Percentiles rank a stretch among this genome's conserved stretches.
phyloP scores from a whole-genome alignment of 92 coral and sea anemone species.

The Porites evermanni region DNA sequence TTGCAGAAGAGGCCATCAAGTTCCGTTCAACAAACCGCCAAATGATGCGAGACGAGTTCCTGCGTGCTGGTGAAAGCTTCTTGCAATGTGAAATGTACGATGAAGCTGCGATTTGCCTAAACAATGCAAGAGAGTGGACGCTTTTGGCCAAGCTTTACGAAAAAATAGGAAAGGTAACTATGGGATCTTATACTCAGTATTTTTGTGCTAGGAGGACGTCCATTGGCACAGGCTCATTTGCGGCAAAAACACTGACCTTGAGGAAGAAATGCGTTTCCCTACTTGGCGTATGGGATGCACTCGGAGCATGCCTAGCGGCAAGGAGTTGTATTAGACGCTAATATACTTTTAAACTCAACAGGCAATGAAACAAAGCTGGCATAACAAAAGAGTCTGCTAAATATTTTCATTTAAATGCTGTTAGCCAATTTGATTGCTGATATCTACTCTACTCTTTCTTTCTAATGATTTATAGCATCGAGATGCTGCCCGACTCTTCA shows the following conservation, averaged over 20 bases:
- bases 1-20: constrained; percentile 64
- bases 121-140: constrained; percentile 65
- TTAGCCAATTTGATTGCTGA: constrained; percentile 39
- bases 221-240: no score
- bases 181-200: not conserved
- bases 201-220: not conserved
- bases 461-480: constrained; percentile 48
- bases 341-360: no score
- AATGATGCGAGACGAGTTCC: constrained; percentile 63
- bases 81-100: constrained; percentile 62
- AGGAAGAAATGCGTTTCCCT: no score
- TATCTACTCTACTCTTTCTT: not conserved
- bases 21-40: constrained; percentile 61
- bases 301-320: no score
- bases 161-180: constrained; percentile 61
- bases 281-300: no score
- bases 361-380: no score
- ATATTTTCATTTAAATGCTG: no score
- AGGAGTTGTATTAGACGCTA: no score
- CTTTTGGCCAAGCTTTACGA: constrained; percentile 67
- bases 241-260: no score
- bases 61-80: constrained; percentile 66
- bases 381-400: no score
- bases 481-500: constrained; percentile 67
- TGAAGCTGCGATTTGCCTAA: constrained; percentile 74